phyloP scores from a whole-genome alignment of 2,113 vertebrate species.

The Thalassoma bifasciatum region DNA sequence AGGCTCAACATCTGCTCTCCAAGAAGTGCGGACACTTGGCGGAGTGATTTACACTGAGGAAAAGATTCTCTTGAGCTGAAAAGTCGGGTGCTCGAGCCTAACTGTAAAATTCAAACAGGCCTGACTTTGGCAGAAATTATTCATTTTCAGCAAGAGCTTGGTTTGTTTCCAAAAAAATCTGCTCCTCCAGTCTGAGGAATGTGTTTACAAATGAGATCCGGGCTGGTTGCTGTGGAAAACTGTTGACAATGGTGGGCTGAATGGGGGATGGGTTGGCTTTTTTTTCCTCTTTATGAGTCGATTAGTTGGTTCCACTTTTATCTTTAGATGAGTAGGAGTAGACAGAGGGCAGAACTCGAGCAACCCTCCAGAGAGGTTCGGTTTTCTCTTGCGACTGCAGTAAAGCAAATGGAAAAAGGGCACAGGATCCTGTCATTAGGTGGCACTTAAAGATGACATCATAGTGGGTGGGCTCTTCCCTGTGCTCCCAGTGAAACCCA shows the following conservation, averaged over 20 bases:
- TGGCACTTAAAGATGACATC: constrained; percentile 23
- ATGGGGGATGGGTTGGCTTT: constrained; percentile 28
- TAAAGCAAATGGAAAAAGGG: not conserved
- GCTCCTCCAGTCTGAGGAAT: constrained; percentile 54
- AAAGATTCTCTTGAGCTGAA: not conserved
- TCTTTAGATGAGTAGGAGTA: constrained; percentile 15
- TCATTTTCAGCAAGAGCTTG: not conserved
- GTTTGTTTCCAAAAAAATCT: constrained; percentile 14
- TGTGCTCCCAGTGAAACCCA: not conserved
- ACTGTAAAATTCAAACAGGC: not conserved
- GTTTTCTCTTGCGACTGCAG: constrained; percentile 1
- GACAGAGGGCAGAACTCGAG: not conserved
- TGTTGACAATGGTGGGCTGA: constrained; percentile 16
- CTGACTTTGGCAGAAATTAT: not conserved
- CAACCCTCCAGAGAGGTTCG: not conserved
- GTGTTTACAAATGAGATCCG: constrained; percentile 55
- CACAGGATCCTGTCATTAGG: not conserved
- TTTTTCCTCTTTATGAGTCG: constrained; percentile 22
- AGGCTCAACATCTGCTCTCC: not conserved
- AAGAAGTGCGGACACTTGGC: not conserved
- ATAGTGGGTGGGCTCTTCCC: constrained; percentile 1
- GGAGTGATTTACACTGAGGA: too few species aligned
- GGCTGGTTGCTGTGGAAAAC: constrained; percentile 48
- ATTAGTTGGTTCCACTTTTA: constrained; percentile 37
- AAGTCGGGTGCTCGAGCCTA: too few species aligned